Percentiles rank a stretch among this genome's conserved stretches.
Evolutionary conservation across 2,113 vertebrate species (phyloP).

Genomic region (Bubo bubo): DNA sequence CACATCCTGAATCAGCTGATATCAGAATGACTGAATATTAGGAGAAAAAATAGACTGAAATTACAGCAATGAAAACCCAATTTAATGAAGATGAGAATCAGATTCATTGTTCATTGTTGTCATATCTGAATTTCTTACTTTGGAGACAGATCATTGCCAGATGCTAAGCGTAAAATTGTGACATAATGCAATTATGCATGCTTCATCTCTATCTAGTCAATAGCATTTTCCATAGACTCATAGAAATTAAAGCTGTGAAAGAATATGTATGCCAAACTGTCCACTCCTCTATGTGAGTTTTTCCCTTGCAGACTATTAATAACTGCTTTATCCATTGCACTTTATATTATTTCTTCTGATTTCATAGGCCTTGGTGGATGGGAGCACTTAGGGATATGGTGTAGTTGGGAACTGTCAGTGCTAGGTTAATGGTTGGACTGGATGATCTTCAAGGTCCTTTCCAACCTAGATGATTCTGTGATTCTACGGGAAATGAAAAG

Average conservation of each 20-base stretch:
- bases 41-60: conserved; percentile 39
- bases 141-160: not conserved
- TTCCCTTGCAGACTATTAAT: not conserved
- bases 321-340: not conserved
- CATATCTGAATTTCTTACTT: conserved; percentile 25
- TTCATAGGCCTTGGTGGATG: not conserved
- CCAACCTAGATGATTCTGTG: too few relatives aligned
- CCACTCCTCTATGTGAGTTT: not conserved
- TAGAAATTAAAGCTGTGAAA: not conserved
- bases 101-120: conserved; percentile 29
- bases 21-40: conserved; percentile 25
- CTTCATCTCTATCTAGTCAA: conserved; percentile 16
- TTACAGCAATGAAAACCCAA: not conserved
- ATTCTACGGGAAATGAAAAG: not conserved
- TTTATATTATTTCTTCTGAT: not conserved
- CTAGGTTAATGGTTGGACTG: too few relatives aligned
- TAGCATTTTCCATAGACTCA: not conserved
- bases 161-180: conserved; percentile 23
- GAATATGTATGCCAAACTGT: not conserved
- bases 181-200: conserved; percentile 25
- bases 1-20: conserved; percentile 44
- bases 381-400: too few relatives aligned
- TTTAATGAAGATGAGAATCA: conserved; percentile 48
- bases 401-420: too few relatives aligned
- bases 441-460: too few relatives aligned